A percentile compares a stretch with the other conserved stretches of the same genome.
Evolutionary conservation across 2,797 vertebrate genomes (phyloP).

Genomic region (Lepus oiostolus): DNA sequence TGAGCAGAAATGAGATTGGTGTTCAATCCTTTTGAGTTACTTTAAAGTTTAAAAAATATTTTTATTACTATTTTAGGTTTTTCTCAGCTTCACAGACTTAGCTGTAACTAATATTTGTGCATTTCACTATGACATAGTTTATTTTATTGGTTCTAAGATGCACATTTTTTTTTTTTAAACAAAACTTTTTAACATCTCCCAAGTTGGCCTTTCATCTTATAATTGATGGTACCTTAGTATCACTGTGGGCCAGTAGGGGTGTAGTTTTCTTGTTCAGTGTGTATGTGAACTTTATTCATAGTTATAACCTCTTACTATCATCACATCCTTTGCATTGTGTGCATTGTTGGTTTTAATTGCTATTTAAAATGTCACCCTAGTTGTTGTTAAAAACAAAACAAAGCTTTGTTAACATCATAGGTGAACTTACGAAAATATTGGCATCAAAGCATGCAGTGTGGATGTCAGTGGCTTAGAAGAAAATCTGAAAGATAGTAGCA

Average conservation of each 20-base stretch:
- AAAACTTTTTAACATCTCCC: neutral
- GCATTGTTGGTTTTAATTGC: slow-evolving; percentile 46
- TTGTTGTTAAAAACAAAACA: slow-evolving; percentile 20
- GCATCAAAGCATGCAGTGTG: slow-evolving; percentile 6
- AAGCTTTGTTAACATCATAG: slow-evolving; percentile 46
- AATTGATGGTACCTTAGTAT: slow-evolving; percentile 36
- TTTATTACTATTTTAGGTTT: slow-evolving; percentile 42
- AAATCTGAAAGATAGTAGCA: neutral
- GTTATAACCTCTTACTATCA: slow-evolving; percentile 20
- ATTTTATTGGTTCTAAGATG: slow-evolving; percentile 44
- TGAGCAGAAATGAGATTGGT: neutral
- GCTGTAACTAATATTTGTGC: neutral
- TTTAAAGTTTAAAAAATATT: slow-evolving; percentile 13
- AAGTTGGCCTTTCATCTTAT: neutral
- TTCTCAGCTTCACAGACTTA: slow-evolving; percentile 9
- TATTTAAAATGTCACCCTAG: slow-evolving; percentile 48
- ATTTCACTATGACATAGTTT: slow-evolving; percentile 11
- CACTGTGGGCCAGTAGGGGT: neutral
- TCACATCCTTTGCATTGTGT: neutral
- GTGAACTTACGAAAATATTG: neutral
- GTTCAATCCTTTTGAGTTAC: slow-evolving; percentile 44
- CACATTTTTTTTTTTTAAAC: neutral
- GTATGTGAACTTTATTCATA: neutral
- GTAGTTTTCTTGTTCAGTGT: neutral
- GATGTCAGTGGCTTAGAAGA: neutral